Conservation (phyloP, 2,113 vertebrate species). For the Lasiurus cinereus region DNA sequence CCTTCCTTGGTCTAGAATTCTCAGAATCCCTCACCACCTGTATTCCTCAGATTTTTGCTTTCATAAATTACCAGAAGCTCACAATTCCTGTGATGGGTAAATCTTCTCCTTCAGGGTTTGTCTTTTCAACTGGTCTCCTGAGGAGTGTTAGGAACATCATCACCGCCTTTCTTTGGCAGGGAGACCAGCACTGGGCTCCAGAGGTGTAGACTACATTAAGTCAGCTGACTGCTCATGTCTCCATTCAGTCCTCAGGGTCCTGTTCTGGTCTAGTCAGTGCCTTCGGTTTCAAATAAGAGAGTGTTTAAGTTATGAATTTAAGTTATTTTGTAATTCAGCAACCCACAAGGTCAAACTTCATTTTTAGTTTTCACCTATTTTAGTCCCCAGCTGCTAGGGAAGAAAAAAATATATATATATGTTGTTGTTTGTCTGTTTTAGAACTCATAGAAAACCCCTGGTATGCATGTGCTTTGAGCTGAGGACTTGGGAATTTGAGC, state of each 20-base stretch:
- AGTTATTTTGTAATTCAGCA: not conserved
- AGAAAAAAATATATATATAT: too few species aligned
- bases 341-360: not conserved
- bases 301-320: not conserved
- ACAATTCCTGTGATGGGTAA: not conserved
- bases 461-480: not conserved
- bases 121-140: not conserved
- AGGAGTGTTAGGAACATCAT: not conserved
- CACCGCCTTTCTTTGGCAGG: not conserved
- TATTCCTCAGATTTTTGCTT: not conserved
- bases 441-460: not conserved
- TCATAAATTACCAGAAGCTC: not conserved
- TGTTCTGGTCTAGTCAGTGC: not conserved
- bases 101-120: not conserved
- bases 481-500: slow-evolving; percentile 17
- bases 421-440: not conserved
- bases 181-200: not conserved
- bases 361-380: slow-evolving; percentile 17
- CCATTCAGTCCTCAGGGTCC: not conserved
- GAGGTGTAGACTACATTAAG: not conserved
- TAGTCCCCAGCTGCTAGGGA: not conserved
- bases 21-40: not conserved
- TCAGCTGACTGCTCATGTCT: not conserved
- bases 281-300: slow-evolving; percentile 15
- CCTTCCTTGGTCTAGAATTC: not conserved